Base-by-base conservation (phyloP, 1,140 invertebrate genomes). In the Phymastichus coffea region DNA sequence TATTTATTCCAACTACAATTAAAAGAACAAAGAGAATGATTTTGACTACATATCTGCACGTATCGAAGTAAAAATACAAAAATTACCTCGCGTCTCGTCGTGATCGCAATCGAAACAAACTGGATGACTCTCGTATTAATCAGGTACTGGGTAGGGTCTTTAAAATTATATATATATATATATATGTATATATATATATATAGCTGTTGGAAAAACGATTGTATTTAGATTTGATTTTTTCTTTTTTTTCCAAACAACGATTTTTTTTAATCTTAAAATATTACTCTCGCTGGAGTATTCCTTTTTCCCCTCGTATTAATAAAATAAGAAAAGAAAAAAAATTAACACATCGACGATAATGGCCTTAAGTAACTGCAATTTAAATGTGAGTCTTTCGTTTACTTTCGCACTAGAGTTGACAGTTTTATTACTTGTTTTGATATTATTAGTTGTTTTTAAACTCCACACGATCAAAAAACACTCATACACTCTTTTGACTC, bases 341-440 rank as follows among this genome's bases (percentile, higher is more conserved):
- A 33, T 10, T 25, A 7, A n/a, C 9, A n/a, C n/a, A 22, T 59
- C 51, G 59, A 61, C 59, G 55, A 56, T 38, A 35, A 56, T 55
- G 51, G 33, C 43, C 47, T 61, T 61, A 56, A 61, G 53, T 56
- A 56, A 51, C 52, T 61, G 59, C 53, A 61, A 61, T 61, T 61
- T 56, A 56, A 53, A 61, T 61, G 53, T 61, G 52, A 61, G 53
- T 56, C 53, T 61, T 61, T 61, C 38, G 15, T 61, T 61, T 61
- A 61, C 52, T 56, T 35, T 43, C 46, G 56, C 25, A 61, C 44
- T 55, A 55, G 44, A 60, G 8, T 55, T 43, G 28, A 40, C n/a
- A 40, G 6, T 47, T 47, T 47, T 47, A 25, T 56, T 61, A 37
- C 46, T 49, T 44, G n/a, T 15, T 56, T 61, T 61, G n/a, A 49